Evolutionary conservation across 1,140 invertebrate species (phyloP), one percentile per base, ranked within the genome.

Genomic region (Bombus impatiens): DNA sequence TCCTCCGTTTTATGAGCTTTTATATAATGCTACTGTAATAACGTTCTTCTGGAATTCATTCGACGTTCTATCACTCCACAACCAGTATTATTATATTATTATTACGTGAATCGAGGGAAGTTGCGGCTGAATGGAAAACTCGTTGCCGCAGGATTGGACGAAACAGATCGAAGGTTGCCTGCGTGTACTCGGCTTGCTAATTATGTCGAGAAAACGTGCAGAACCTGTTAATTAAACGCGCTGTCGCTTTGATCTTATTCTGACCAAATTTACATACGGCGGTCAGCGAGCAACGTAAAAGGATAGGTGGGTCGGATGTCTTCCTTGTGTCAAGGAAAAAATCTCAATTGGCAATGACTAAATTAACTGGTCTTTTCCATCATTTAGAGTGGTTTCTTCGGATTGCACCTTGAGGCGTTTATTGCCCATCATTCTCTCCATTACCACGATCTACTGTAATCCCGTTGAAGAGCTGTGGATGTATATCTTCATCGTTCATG

Each of bases 21-120:
- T 84, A 70, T 37, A 70, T 82, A 75, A 82, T 37, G 15, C 70
- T 57, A 35, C 15, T 15, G 42, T 47, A 76, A 76, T 76, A 83
- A 83, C 53, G 40, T 6, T 75, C 53, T 57, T 22, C 37, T 59
- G 47, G 3, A 77, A 76, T 67, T 59, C 72, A 53, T 76, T 76
- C 71, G 22, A 75, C 37, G 53, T 40, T 65, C 47, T 59, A 82
- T 62, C 65, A 53, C 10, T 25, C 12, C 1, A 6, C 44, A 44
- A n/a, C 12, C 75, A 12, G 1, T 59, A 22, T 67, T 77, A 77
- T 62, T 80, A 53, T n/a, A 70, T 71, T 77, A n/a, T 83, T 40
- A 53, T 62, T 83, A 32, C 32, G 32, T 15, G 32, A 10, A n/a
- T 28, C 75, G 32, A 75, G 18, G 13, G 42, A 0, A 28, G 28